A percentile compares a stretch with the other conserved stretches of the same genome.
Conservation (phyloP, 2,888 invertebrate genomes). For the Drosophila setosimentum region DNA sequence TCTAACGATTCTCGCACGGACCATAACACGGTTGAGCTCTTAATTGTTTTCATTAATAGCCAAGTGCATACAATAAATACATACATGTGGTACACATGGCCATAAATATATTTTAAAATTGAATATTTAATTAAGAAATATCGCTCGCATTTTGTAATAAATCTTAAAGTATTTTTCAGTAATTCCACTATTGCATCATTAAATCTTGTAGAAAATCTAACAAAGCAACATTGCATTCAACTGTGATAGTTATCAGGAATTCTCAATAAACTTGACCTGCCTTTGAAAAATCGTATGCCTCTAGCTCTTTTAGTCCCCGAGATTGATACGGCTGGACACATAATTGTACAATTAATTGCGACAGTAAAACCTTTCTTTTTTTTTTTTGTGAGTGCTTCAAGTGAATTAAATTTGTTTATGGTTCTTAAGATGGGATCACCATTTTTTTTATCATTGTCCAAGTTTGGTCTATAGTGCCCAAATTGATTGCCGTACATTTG, state of each 20-base stretch:
- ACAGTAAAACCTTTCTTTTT: conserved; percentile 1
- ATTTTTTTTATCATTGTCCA: conserved; percentile 38
- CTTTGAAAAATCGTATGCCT: not conserved
- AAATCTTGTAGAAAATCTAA: not conserved
- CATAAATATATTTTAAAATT: conserved; percentile 10
- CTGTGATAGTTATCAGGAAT: not conserved
- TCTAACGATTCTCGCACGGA: conserved; percentile 58
- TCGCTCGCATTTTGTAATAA: not conserved
- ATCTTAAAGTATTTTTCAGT: not conserved
- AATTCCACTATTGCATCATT: not conserved
- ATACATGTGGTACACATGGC: not conserved
- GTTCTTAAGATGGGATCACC: conserved; percentile 45
- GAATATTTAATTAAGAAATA: conserved; percentile 12
- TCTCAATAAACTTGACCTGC: not conserved
- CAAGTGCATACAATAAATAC: conserved; percentile 3
- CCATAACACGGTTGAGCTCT: conserved; percentile 21
- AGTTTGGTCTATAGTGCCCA: conserved; percentile 26
- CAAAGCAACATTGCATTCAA: not conserved
- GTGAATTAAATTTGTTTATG: conserved; percentile 49
- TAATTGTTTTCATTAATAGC: conserved; percentile 25
- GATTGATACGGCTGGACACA: conserved; percentile 3
- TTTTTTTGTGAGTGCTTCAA: conserved; percentile 28
- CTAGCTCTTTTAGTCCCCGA: not conserved
- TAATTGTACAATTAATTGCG: conserved; percentile 11
- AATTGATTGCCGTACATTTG: conserved; percentile 40